Percentiles rank a stretch among this genome's conserved stretches.
phyloP scores from a whole-genome alignment of 2,888 invertebrate species.

The Alloplasta piceator region DNA sequence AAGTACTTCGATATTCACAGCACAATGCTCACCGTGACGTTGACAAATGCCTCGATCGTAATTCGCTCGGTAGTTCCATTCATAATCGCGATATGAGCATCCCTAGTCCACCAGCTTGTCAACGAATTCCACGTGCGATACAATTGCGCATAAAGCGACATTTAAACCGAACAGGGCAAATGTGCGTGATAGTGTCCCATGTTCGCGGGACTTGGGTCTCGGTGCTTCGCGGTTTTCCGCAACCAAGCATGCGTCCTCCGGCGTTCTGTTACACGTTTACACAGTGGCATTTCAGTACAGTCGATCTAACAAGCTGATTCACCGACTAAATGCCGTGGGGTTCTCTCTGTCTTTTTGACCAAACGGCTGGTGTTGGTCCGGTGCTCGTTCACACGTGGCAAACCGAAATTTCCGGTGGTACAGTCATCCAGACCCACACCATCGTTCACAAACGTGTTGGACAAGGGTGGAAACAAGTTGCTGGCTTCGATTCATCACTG shows the following conservation, averaged over 20 bases:
- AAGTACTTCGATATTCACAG: constrained; percentile 7
- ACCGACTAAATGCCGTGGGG: constrained; percentile 23
- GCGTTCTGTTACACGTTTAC: constrained; percentile 46
- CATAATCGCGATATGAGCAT: constrained; percentile 29
- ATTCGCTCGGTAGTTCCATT: constrained; percentile 7
- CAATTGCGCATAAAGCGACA: constrained; percentile 52
- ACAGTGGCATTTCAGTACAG: constrained; percentile 27
- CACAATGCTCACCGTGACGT: constrained; percentile 19
- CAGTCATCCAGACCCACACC: constrained; percentile 55
- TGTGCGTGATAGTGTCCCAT: constrained; percentile 52
- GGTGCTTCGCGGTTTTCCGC: constrained; percentile 65
- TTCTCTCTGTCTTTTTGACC: background rate
- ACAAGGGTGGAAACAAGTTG: constrained; percentile 34
- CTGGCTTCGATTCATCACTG: constrained; percentile 17
- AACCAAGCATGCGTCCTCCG: constrained; percentile 65
- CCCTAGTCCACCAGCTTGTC: constrained; percentile 10
- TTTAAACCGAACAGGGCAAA: constrained; percentile 49
- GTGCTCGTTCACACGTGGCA: constrained; percentile 63
- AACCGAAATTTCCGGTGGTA: constrained; percentile 63
- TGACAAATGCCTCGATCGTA: constrained; percentile 26
- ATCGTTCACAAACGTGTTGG: constrained; percentile 18
- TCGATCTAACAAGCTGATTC: constrained; percentile 49
- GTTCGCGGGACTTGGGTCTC: constrained; percentile 59
- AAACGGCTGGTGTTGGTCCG: constrained; percentile 25
- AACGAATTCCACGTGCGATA: constrained; percentile 40